These are phyloP conservation scores for Nasonia vitripennis DNA, from an alignment of 1,140 invertebrate species.

Conservation along the genomic window DNA sequence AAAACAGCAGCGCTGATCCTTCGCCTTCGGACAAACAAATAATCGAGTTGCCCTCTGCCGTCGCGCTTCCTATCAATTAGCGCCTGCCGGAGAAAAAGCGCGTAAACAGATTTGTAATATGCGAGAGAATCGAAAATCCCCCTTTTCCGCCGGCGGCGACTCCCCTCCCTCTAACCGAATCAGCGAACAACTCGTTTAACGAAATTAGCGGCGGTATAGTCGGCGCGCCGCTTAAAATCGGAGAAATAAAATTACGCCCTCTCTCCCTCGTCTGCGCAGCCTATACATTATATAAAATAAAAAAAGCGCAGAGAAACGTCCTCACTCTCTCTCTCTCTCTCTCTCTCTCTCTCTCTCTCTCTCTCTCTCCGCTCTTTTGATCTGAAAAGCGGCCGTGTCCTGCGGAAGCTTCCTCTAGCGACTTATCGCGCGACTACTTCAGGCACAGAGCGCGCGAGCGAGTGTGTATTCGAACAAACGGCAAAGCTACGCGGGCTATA, in stretches of 20 bases:
- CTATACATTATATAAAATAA: too few species aligned
- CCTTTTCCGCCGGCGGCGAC: conserved; percentile 31
- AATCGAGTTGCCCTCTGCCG: too few species aligned
- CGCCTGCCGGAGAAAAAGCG: neutral
- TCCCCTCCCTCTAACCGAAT: conserved; percentile 68
- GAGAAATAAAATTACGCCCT: conserved; percentile 72
- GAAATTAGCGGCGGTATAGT: conserved; percentile 68
- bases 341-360: neutral
- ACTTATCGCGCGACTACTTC: neutral
- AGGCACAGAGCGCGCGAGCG: neutral
- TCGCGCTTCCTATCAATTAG: too few species aligned
- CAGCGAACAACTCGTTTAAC: conserved; percentile 76
- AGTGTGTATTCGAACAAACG: neutral
- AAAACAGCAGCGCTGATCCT: too few species aligned
- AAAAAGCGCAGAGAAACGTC: too few species aligned
- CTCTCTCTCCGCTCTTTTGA: neutral
- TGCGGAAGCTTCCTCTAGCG: neutral
- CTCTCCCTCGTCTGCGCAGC: neutral
- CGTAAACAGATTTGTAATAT: conserved; percentile 23
- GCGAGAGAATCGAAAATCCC: conserved; percentile 6
- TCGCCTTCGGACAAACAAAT: too few species aligned
- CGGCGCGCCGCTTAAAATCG: conserved; percentile 69
- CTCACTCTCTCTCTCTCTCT: neutral
- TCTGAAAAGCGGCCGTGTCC: neutral
- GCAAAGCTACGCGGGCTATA: neutral